Conservation (phyloP, 2,797 vertebrate species). For the Champsocephalus gunnari region DNA sequence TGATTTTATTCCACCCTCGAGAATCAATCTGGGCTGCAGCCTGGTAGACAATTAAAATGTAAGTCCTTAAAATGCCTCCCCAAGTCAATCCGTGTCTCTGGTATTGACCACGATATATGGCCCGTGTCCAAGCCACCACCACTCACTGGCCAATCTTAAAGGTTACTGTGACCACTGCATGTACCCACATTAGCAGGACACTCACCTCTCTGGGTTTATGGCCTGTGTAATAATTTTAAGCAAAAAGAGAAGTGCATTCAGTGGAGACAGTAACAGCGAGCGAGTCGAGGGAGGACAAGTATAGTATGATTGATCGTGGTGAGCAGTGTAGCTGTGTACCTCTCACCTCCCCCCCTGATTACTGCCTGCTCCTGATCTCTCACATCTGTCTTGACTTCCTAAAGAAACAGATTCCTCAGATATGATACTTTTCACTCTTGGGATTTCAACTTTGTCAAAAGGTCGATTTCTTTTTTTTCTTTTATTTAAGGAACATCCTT, state of each 20-base stretch:
- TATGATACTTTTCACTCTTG: constrained; percentile 59
- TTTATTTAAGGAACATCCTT: constrained; percentile 34
- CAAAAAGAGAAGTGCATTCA: constrained; percentile 83
- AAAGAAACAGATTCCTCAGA: constrained; percentile 64
- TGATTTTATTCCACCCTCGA: constrained; percentile 44
- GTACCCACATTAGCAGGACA: constrained; percentile 83
- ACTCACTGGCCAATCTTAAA: constrained; percentile 79
- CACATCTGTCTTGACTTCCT: constrained; percentile 81
- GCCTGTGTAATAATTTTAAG: constrained; percentile 86
- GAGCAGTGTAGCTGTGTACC: constrained; percentile 81
- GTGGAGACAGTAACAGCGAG: constrained; percentile 81
- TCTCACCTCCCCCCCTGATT: constrained; percentile 72
- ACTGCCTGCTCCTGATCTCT: constrained; percentile 79
- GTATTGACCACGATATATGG: constrained; percentile 80
- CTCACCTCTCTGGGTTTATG: constrained; percentile 84
- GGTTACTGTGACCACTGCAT: constrained; percentile 83
- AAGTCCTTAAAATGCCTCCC: constrained; percentile 70
- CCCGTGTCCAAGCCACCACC: constrained; percentile 72
- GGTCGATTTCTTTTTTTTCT: neutral
- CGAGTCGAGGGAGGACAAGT: constrained; percentile 83
- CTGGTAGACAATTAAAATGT: constrained; percentile 76
- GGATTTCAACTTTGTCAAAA: constrained; percentile 61
- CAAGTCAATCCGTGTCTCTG: constrained; percentile 68
- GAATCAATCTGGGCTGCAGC: constrained; percentile 68
- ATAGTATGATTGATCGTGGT: constrained; percentile 83